Percentiles rank a stretch among this genome's conserved stretches.
phyloP scores from a whole-genome alignment of 2,113 vertebrate genomes.

The Butorides virescens region DNA sequence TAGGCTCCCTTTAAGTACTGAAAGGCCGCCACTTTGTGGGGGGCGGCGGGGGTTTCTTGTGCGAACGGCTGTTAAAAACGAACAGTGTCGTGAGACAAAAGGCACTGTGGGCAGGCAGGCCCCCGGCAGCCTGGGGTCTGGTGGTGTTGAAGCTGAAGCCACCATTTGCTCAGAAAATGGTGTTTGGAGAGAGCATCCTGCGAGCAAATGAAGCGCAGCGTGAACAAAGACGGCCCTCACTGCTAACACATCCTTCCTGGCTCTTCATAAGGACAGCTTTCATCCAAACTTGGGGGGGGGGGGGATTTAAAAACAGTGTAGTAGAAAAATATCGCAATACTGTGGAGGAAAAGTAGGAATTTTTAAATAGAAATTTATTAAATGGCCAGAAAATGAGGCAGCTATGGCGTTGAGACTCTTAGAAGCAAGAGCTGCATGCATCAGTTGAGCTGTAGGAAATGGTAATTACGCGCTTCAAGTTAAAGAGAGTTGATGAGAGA shows the following conservation, averaged over 20 bases:
- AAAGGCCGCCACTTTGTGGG: too few species aligned
- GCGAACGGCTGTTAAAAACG: not conserved
- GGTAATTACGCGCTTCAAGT: not conserved
- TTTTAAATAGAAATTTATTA: not conserved
- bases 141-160: not conserved
- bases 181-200: not conserved
- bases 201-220: fast-evolving
- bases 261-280: fast-evolving
- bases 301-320: fast-evolving
- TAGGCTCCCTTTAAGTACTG: too few species aligned
- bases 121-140: fast-evolving
- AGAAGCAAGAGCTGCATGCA: not conserved
- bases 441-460: not conserved
- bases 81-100: fast-evolving
- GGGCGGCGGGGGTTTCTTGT: too few species aligned
- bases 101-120: not conserved
- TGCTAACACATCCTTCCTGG: fast-evolving
- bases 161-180: fast-evolving
- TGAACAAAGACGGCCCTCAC: not conserved
- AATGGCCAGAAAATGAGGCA: not conserved
- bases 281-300: fast-evolving
- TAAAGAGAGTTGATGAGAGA: not conserved
- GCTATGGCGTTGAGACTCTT: fast-evolving
- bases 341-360: not conserved
- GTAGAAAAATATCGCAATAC: not conserved